These are phyloP conservation scores for Pachyrhynchus sulphureomaculatus DNA, from an alignment of 1,140 invertebrate genomes.

Conservation along the genomic window DNA sequence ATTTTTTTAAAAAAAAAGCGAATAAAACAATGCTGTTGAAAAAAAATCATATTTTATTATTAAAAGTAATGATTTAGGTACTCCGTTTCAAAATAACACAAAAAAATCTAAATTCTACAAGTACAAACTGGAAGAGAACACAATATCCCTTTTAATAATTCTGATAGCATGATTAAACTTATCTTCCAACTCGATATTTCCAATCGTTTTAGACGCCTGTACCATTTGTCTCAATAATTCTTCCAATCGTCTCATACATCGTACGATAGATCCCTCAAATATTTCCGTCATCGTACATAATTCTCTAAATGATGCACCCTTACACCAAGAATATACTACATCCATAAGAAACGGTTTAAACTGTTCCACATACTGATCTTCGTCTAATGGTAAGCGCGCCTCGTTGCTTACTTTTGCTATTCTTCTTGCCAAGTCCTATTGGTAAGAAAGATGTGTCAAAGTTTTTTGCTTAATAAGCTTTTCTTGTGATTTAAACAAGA, in stretches of 20 bases:
- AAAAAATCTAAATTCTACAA: constrained; percentile 63
- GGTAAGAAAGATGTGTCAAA: constrained; percentile 16
- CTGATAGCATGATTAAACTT: constrained; percentile 95
- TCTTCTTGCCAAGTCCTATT: constrained; percentile 80
- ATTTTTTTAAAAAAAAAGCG: too few species aligned
- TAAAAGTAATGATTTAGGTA: background rate
- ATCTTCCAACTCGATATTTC: constrained; percentile 92
- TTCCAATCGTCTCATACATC: constrained; percentile 94
- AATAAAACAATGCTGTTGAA: too few species aligned
- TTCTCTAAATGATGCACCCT: constrained; percentile 87
- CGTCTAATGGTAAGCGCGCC: constrained; percentile 86
- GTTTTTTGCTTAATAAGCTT: too few species aligned
- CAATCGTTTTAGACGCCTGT: constrained; percentile 95
- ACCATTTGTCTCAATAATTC: constrained; percentile 93
- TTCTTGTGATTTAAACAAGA: too few species aligned
- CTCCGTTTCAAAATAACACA: background rate
- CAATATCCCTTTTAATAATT: constrained; percentile 95
- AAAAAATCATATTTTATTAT: background rate
- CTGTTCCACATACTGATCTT: constrained; percentile 87
- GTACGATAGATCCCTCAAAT: constrained; percentile 98
- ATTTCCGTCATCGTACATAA: constrained; percentile 98
- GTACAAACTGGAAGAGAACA: constrained; percentile 98
- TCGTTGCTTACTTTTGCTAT: constrained; percentile 92
- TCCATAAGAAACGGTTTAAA: constrained; percentile 98
- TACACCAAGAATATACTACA: constrained; percentile 95